Conservation (phyloP, 2,797 vertebrate species). For the Uromys caudimaculatus region DNA sequence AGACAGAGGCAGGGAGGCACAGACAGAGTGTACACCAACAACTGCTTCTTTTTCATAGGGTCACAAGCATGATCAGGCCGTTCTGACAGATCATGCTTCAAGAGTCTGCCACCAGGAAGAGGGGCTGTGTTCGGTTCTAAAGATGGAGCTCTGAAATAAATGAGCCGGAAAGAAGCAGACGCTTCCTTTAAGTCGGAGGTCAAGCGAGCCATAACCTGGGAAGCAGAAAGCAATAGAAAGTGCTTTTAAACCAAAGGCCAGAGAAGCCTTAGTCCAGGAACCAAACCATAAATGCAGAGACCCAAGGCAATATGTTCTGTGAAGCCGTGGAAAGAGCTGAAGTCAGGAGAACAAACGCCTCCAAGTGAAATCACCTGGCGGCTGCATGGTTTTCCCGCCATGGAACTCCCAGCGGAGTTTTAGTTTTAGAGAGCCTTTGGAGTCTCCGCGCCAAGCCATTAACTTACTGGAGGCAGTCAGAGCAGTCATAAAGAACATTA, state of each 20-base stretch:
- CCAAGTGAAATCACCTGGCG: too few relatives aligned
- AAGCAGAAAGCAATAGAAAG: background rate
- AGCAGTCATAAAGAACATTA: background rate
- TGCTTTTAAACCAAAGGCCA: background rate
- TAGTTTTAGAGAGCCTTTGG: background rate
- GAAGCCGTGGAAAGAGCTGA: background rate
- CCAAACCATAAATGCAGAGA: background rate
- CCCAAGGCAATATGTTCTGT: background rate
- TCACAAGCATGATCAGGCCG: background rate
- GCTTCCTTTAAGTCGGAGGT: background rate
- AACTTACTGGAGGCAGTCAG: background rate
- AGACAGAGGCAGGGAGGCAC: background rate
- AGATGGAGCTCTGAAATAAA: background rate
- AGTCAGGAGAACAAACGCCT: accelerated
- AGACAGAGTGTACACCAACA: background rate
- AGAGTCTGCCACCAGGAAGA: background rate
- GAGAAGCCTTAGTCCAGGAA: background rate
- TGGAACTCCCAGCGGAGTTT: background rate
- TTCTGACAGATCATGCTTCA: background rate
- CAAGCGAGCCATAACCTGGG: background rate
- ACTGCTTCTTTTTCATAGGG: background rate
- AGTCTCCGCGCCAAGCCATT: background rate
- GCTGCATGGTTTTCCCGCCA: too few relatives aligned
- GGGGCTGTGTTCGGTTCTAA: background rate
- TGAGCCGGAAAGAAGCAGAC: background rate